A percentile compares a stretch with the other conserved stretches of the same genome.
Conservation (phyloP, 2,113 vertebrate species). For the Desmodus rotundus region DNA sequence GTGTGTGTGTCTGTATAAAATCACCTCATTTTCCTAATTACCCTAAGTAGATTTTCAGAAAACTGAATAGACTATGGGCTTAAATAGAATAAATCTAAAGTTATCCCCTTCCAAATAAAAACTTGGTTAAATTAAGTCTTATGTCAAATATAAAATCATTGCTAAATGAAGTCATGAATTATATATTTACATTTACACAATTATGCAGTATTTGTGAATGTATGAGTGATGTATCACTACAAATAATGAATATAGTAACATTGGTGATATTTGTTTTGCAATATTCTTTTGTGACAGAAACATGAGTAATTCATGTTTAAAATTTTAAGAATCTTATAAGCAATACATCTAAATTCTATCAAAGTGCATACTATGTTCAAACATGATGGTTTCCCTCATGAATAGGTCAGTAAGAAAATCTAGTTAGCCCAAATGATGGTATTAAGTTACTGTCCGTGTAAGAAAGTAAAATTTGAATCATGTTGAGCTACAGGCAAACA, state of each 20-base stretch:
- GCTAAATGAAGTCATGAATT: neutral
- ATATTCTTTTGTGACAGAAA: neutral
- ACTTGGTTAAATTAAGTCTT: neutral
- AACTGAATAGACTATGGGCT: neutral
- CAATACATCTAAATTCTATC: slow-evolving; percentile 39
- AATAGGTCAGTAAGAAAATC: slow-evolving; percentile 39
- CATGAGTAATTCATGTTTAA: slow-evolving; percentile 28
- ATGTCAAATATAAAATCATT: neutral
- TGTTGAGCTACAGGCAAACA: neutral
- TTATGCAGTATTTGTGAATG: neutral
- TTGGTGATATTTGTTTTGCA: neutral
- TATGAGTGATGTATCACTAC: neutral
- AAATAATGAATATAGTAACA: slow-evolving; percentile 22
- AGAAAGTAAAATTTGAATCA: slow-evolving; percentile 22
- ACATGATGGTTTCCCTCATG: neutral
- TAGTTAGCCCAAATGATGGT: neutral
- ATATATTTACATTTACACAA: neutral
- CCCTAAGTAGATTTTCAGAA: neutral
- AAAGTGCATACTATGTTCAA: neutral
- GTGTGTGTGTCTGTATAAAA: neutral
- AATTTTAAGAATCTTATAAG: neutral
- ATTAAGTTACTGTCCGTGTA: neutral
- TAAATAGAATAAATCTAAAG: neutral
- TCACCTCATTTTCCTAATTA: neutral
- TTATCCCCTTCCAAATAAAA: neutral